These are phyloP conservation scores for Copidosoma floridanum DNA, from an alignment of 1,140 invertebrate genomes.

Conservation along the genomic window DNA sequence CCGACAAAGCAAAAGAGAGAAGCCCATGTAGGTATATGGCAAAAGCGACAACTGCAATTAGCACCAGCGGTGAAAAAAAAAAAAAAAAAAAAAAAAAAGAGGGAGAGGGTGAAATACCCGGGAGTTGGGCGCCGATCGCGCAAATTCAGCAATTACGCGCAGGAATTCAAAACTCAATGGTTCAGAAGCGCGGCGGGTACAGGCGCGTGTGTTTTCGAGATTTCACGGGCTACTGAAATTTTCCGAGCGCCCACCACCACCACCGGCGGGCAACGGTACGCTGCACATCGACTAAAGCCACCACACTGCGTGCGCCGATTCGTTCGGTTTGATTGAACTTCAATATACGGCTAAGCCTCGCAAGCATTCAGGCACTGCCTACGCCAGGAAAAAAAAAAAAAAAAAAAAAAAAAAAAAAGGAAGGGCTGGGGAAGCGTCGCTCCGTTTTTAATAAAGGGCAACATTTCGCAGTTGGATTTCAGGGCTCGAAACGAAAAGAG, in stretches of 20 bases:
- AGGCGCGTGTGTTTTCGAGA: neutral
- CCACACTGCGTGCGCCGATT: neutral
- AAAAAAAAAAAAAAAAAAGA: neutral
- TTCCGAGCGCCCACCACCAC: neutral
- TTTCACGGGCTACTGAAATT: conserved; percentile 1
- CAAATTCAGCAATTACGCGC: conserved; percentile 7
- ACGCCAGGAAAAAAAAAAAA: neutral
- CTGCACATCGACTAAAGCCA: conserved; percentile 10
- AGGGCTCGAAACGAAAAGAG: no score
- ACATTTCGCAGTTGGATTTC: neutral
- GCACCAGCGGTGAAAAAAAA: neutral
- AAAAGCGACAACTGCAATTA: no score
- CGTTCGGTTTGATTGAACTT: conserved; percentile 8
- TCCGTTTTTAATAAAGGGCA: neutral
- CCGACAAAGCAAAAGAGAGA: no score
- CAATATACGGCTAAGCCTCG: neutral
- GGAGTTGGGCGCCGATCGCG: neutral
- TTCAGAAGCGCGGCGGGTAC: neutral
- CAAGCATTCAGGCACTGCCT: conserved; percentile 2
- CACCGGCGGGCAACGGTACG: conserved; percentile 9
- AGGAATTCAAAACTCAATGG: conserved; percentile 12
- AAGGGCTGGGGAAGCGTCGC: no score
- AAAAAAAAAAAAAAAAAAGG: neutral
- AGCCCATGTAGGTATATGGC: no score
- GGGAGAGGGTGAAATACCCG: neutral